Percentiles rank a stretch among this genome's conserved stretches.
These are phyloP conservation scores for Clarias batrachus DNA, from an alignment of 2,113 vertebrate genomes.

Conservation along the genomic window DNA sequence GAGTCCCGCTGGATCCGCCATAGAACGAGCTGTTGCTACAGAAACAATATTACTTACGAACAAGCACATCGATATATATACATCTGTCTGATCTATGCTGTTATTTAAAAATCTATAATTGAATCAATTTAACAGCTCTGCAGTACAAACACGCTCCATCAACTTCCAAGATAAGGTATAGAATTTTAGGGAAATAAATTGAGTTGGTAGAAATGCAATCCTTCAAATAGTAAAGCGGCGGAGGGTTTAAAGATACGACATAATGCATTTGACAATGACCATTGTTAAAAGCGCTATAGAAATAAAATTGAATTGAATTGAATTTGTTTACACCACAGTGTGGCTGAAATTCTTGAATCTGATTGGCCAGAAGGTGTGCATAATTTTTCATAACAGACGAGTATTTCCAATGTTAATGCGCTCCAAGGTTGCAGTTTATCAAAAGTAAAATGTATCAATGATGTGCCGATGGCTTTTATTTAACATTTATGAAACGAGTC, in stretches of 20 bases:
- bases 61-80: not conserved
- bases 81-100: not conserved
- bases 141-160: not conserved
- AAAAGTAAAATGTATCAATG: not conserved
- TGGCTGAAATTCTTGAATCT: not conserved
- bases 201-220: too few species aligned
- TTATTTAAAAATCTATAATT: not conserved
- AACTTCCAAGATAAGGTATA: not conserved
- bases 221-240: too few species aligned
- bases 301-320: too few species aligned
- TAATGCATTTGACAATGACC: too few species aligned
- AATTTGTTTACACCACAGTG: not conserved
- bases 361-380: not conserved
- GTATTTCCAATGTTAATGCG: not conserved
- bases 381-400: not conserved
- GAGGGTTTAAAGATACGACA: too few species aligned
- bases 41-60: not conserved
- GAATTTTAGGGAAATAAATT: too few species aligned
- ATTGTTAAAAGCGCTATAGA: too few species aligned
- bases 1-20: not conserved
- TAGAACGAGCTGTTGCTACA: not conserved
- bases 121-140: not conserved
- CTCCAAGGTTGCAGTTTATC: not conserved
- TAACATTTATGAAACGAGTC: not conserved
- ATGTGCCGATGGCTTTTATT: not conserved